Evolutionary conservation across 2,113 vertebrate species (phyloP), one percentile per base, ranked within the genome.

Genomic region (Oxyruncus cristatus): DNA sequence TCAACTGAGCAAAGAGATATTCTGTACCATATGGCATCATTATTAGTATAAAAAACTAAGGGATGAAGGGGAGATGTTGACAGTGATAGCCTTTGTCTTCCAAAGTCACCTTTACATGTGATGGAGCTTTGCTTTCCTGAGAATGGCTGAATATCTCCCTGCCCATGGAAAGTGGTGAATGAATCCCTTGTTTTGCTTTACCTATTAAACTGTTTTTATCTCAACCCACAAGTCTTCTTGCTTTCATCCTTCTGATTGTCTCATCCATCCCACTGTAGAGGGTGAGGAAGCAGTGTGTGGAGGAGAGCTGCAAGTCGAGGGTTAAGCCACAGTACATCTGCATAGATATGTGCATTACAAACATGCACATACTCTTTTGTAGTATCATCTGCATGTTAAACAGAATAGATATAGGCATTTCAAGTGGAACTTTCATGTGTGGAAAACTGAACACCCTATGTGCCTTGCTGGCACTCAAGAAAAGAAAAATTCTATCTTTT

Each of bases 51-150:
- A 46, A 55, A 55, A 91, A 3, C 12, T 41, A 32, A 9, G 6
- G 4, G 2, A 30, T 8, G 33, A 37, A 55, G 11, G 5, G 20
- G 6, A 30, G 11, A 27, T 20, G 20, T 24, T 22, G 2, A 30
- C 3, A 47, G 7, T 30, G 11, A 83, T 24, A 32, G 6, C 1
- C 1, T 83, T 62, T 75, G 15, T 66, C n/a, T 91, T 62, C 50
- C 12, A 28, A 44, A 42, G 23, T 24, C 50, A 28, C 7, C 0
- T 0, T 32, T 47, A 66, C 0, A 1, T 0, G 2, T 18, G 2
- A 1, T 19, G 28, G 33, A 65, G 11, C 5, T 19, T 19, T 12
- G 5, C 26, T 75, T 23, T 41, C 42, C 20, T 79, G 37, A 46
- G 52, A 14, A 67, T 75, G 32, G 8, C 19, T 83, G 71, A 75